Base-by-base conservation (phyloP, 2,888 invertebrate species). In the Ptychoptera albimana region DNA sequence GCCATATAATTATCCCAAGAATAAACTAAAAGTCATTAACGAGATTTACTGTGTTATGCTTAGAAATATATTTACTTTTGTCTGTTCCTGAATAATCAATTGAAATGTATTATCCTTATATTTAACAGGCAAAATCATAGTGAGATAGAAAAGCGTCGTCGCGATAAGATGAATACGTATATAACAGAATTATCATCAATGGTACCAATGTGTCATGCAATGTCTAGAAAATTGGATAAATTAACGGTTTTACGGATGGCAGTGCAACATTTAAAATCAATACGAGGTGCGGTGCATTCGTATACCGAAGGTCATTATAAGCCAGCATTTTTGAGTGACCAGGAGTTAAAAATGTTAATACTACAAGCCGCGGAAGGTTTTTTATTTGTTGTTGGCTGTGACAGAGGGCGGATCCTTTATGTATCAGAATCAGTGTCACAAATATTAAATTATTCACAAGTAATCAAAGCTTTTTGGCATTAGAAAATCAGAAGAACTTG, bases 141-240 rank as follows among this genome's bases (percentile, higher is more conserved):
- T 63, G 92, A 93, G 68, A 93, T 94, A 48, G 93, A 94, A 67
- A 94, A 94, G 62, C 72, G 93, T 0, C 73, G 94, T 1, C 74
- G 94, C 30, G 92, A 94, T 63, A 94, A 93, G 67, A 94, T 94
- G 92, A 94, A 94, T 68, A 86, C 84, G 0, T 92, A 91, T 65
- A 93, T 94, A 54, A 77, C 82, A 3, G 91, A 94, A 62, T 64
- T 94, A 46, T 84, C 88, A 43, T 72, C 82, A 2, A 82, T 94
- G 78, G 77, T 94, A 14, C 94, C 93, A 0, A 88, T 91, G 87
- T 94, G 93, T 60, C 82, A 83, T 54, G 87, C 89, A 4, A 86
- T 91, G 84, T 82, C 88, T 31, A 71, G 91, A 45, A 94, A 94
- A 67, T 68, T 93, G 55, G 94, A 94, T 68, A 94, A 94, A 66